Conservation (phyloP, 1,140 invertebrate genomes). For the Hycleus cichorii region DNA sequence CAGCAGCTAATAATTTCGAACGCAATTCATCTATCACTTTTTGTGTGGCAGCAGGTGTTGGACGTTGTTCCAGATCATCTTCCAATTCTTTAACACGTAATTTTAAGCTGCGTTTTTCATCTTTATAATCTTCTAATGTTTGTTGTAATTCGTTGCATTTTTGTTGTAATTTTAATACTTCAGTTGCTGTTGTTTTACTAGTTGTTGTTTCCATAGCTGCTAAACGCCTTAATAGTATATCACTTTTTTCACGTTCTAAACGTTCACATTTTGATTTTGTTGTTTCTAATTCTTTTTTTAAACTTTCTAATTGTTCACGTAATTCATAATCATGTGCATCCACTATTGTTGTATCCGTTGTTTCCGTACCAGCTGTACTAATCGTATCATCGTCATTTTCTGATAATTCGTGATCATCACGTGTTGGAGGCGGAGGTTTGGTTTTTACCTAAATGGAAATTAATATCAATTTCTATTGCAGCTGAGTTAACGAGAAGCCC, state of each 20-base stretch:
- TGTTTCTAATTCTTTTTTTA: constrained; percentile 57
- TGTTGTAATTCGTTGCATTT: constrained; percentile 76
- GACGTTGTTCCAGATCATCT: constrained; percentile 52
- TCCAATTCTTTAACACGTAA: constrained; percentile 65
- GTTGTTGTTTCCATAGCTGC: constrained; percentile 68
- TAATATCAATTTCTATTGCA: neutral
- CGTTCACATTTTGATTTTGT: constrained; percentile 60
- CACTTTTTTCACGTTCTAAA: constrained; percentile 80
- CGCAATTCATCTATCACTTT: constrained; percentile 59
- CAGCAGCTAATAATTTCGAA: constrained; percentile 74
- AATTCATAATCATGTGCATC: constrained; percentile 42
- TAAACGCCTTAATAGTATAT: constrained; percentile 68
- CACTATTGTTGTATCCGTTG: constrained; percentile 48
- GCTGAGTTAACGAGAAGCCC: too few relatives aligned
- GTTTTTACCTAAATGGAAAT: constrained; percentile 28
- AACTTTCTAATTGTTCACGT: constrained; percentile 58
- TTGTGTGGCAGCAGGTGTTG: constrained; percentile 47
- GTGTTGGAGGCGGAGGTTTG: constrained; percentile 9
- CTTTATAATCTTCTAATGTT: constrained; percentile 67
- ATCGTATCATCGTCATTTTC: constrained; percentile 44
- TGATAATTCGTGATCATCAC: constrained; percentile 23
- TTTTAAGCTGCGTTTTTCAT: constrained; percentile 72
- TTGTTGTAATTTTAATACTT: constrained; percentile 65
- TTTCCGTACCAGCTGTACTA: constrained; percentile 47
- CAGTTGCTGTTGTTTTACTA: constrained; percentile 59